Conservation (phyloP, 2,797 vertebrate species). For the Fratercula arctica region DNA sequence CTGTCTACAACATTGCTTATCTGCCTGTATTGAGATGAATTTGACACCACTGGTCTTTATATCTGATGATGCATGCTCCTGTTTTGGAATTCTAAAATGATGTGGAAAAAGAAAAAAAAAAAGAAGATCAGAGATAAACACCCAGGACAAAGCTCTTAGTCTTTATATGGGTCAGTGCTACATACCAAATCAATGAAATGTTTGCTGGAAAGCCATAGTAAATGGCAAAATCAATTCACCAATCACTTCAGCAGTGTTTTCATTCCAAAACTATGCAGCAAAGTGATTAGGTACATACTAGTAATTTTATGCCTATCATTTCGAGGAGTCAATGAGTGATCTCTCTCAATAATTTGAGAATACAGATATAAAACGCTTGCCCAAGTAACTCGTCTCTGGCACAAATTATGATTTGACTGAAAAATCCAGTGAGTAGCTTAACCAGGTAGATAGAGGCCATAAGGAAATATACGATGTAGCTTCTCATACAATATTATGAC, state of each 20-base stretch:
- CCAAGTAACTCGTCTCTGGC: background rate
- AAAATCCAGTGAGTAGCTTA: background rate
- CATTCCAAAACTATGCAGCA: constrained; percentile 60
- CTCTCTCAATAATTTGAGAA: constrained; percentile 1
- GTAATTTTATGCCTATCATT: constrained; percentile 69
- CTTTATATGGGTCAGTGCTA: constrained; percentile 67
- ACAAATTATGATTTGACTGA: background rate
- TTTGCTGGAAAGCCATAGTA: constrained; percentile 71
- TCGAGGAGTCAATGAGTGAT: constrained; percentile 6
- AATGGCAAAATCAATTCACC: constrained; percentile 77
- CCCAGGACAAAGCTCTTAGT: constrained; percentile 51
- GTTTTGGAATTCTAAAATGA: constrained; percentile 21
- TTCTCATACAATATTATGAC: background rate
- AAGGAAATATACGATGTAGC: background rate
- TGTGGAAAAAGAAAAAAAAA: background rate
- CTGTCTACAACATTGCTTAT: constrained; percentile 4
- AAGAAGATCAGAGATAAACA: constrained; percentile 51
- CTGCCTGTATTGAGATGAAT: constrained; percentile 3
- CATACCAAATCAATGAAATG: constrained; percentile 72
- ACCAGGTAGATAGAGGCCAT: background rate
- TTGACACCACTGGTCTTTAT: constrained; percentile 40
- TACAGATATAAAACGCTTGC: background rate
- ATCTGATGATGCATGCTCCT: background rate
- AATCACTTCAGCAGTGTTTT: constrained; percentile 69
- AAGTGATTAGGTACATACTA: constrained; percentile 63